Percentiles rank a stretch among this genome's conserved stretches.
phyloP scores from a whole-genome alignment of 2,797 vertebrate genomes.

The Apodemus agrarius region DNA sequence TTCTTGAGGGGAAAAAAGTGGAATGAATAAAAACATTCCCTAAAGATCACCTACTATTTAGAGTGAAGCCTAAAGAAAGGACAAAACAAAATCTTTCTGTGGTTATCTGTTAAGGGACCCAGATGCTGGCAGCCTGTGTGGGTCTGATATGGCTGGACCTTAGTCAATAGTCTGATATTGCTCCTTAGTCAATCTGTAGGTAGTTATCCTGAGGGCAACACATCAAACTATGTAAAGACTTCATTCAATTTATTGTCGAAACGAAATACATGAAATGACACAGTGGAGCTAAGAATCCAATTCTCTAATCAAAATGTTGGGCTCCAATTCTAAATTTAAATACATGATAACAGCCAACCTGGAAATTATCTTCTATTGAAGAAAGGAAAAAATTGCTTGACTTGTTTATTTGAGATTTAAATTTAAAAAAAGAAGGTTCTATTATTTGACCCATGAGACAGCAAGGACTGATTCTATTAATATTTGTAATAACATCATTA shows the following conservation, averaged over 20 bases:
- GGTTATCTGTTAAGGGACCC: not conserved
- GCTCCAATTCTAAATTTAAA: slow-evolving; percentile 36
- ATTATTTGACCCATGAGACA: not conserved
- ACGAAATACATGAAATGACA: not conserved
- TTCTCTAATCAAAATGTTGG: not conserved
- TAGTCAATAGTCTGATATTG: no score
- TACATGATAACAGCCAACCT: not conserved
- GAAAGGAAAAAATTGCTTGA: not conserved
- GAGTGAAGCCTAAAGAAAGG: not conserved
- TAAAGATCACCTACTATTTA: slow-evolving; percentile 27
- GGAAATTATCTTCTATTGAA: not conserved
- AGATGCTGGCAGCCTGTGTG: not conserved
- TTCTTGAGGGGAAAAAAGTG: not conserved
- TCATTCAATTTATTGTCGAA: slow-evolving; percentile 26
- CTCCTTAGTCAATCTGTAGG: not conserved
- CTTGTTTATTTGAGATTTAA: slow-evolving; percentile 29
- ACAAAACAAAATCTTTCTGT: slow-evolving; percentile 28
- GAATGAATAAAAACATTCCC: slow-evolving; percentile 51
- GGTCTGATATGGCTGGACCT: not conserved
- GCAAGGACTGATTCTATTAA: not conserved
- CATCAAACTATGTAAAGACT: not conserved
- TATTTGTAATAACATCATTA: not conserved
- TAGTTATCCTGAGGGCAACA: not conserved
- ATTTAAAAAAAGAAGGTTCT: not conserved
- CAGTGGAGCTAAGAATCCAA: not conserved